These are phyloP conservation scores for Apamea crenata DNA, from an alignment of 2,888 invertebrate species.

Conservation along the genomic window DNA sequence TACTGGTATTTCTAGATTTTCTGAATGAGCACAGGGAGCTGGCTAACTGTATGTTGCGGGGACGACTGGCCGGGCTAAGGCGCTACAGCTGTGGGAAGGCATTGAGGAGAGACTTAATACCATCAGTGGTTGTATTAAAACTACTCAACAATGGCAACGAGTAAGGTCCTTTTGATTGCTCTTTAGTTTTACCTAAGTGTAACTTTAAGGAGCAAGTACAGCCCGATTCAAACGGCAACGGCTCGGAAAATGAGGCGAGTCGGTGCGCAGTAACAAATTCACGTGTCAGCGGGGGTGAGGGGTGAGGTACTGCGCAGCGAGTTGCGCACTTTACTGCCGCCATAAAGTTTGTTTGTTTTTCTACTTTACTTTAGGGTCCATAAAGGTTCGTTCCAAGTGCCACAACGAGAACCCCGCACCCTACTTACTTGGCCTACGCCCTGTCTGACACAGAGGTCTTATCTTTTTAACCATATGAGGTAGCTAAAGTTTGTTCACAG, in stretches of 20 bases:
- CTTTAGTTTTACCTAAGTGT: background rate
- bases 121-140: conserved; percentile 39
- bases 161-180: background rate
- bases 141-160: conserved; percentile 40
- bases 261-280: no score
- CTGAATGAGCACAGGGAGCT: conserved; percentile 46
- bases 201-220: background rate
- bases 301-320: background rate
- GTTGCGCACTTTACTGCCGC: no score
- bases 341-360: no score
- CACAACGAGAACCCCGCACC: background rate
- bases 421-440: background rate
- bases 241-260: background rate
- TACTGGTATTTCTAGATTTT: conserved; percentile 46
- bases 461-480: background rate
- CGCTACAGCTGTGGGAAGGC: conserved; percentile 29
- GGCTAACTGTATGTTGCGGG: conserved; percentile 37
- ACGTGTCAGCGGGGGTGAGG: background rate
- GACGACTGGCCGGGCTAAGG: background rate
- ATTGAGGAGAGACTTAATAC: conserved; percentile 24
- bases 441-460: background rate
- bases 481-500: background rate
- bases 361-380: background rate
- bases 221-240: background rate
- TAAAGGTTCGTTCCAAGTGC: background rate